These are phyloP conservation scores for Drosophila triauraria DNA, from an alignment of 1,140 invertebrate genomes.

Conservation along the genomic window DNA sequence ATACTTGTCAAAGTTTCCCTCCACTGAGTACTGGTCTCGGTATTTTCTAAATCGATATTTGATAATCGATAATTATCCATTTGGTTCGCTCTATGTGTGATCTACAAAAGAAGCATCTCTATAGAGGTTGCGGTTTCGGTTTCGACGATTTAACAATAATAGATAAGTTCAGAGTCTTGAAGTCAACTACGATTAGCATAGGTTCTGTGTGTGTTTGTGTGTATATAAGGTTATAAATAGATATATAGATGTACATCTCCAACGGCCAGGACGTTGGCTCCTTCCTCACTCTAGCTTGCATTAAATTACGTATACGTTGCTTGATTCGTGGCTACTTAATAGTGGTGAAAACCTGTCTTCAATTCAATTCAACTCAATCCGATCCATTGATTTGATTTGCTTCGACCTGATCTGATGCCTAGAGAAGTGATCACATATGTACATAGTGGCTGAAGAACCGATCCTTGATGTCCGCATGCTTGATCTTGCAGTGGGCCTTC, in stretches of 20 bases:
- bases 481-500: conserved; percentile 89
- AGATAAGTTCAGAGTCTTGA: conserved; percentile 63
- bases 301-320: conserved; percentile 49
- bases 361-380: conserved; percentile 3
- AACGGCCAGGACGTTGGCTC: conserved; percentile 35
- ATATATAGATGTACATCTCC: conserved; percentile 46
- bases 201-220: conserved; percentile 13
- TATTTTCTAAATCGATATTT: conserved; percentile 46
- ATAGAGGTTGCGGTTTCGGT: conserved; percentile 58
- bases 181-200: conserved; percentile 66
- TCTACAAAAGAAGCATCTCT: conserved; percentile 68
- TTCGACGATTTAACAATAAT: conserved; percentile 65
- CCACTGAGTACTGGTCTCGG: conserved; percentile 77
- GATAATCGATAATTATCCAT: conserved; percentile 34
- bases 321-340: conserved; percentile 41
- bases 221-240: conserved; percentile 37
- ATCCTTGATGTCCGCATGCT: conserved; percentile 87
- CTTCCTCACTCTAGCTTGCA: conserved; percentile 40
- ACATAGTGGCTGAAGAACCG: conserved; percentile 85
- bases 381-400: conserved; percentile 23
- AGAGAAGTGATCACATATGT: conserved; percentile 86
- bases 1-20: conserved; percentile 75
- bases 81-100: conserved; percentile 36
- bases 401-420: conserved; percentile 65
- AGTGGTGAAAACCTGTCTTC: conserved; percentile 39